Conservation (phyloP, 2,888 invertebrate species). For the Sicus ferrugineus region DNA sequence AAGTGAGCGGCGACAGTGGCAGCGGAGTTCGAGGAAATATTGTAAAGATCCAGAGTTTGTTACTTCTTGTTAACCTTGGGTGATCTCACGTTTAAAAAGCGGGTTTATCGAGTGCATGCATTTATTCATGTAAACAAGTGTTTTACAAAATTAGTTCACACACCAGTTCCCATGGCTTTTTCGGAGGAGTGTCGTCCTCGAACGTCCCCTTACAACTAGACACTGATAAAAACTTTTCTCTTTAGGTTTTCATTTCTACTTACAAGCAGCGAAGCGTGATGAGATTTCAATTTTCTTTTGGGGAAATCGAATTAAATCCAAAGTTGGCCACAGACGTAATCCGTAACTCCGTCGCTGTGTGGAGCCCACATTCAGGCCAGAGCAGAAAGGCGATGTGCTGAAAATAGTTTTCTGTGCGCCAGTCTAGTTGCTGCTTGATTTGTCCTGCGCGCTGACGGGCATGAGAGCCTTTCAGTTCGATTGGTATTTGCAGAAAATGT, state of each 20-base stretch:
- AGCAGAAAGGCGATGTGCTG: not conserved
- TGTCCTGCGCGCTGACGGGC: too few species aligned
- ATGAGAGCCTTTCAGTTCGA: too few species aligned
- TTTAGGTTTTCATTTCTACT: constrained; percentile 32
- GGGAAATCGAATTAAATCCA: constrained; percentile 27
- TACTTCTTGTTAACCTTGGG: too few species aligned
- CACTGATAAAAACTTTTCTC: not conserved
- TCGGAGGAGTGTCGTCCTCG: not conserved
- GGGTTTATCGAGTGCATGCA: too few species aligned
- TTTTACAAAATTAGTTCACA: not conserved
- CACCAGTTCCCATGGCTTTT: not conserved
- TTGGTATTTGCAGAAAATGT: too few species aligned
- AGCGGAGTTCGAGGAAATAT: too few species aligned
- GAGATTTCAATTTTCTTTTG: constrained; percentile 34
- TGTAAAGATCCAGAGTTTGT: too few species aligned
- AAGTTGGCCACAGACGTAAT: constrained; percentile 10
- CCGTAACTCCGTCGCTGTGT: too few species aligned
- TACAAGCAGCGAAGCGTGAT: constrained; percentile 35
- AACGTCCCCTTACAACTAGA: too few species aligned
- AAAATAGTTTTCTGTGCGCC: not conserved
- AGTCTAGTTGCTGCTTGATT: not conserved
- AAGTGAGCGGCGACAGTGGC: too few species aligned
- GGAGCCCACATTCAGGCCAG: not conserved
- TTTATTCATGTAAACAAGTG: too few species aligned
- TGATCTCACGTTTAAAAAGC: too few species aligned